Conservation (phyloP, 2,888 invertebrate species). For the Mythimna vitellina region DNA sequence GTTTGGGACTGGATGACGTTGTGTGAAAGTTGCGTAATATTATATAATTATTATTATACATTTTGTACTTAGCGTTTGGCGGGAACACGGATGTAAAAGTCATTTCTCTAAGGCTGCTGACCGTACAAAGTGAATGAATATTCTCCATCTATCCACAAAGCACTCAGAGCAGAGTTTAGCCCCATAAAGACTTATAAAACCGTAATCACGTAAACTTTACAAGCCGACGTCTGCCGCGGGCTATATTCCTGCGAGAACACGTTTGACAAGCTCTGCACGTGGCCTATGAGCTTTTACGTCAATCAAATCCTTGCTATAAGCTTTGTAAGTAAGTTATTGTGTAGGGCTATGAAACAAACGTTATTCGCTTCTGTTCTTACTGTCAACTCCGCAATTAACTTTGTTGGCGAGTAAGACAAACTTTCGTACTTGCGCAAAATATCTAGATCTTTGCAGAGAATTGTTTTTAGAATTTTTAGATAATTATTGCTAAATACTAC, state of each 20-base stretch:
- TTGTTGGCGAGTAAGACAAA: neutral
- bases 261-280: constrained; percentile 70
- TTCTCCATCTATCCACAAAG: neutral
- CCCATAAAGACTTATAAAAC: neutral
- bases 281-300: constrained; percentile 69
- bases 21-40: too few species aligned
- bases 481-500: neutral
- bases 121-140: neutral
- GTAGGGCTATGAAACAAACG: constrained; percentile 34
- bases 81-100: too few species aligned
- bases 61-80: too few species aligned
- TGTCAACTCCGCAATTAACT: neutral
- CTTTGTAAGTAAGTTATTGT: constrained; percentile 58
- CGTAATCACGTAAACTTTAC: constrained; percentile 29
- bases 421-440: neutral
- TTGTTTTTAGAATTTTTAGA: neutral
- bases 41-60: too few species aligned
- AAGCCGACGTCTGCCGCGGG: constrained; percentile 26
- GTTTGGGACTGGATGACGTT: too few species aligned
- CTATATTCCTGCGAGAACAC: constrained; percentile 49
- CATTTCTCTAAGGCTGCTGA: too few species aligned
- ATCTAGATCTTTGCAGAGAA: neutral
- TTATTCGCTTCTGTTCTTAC: neutral
- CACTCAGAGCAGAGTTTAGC: neutral
- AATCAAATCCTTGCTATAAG: constrained; percentile 71